Evolutionary conservation across 2,113 vertebrate species (phyloP), one percentile per base, ranked within the genome.

Genomic region (Ursus arctos): DNA sequence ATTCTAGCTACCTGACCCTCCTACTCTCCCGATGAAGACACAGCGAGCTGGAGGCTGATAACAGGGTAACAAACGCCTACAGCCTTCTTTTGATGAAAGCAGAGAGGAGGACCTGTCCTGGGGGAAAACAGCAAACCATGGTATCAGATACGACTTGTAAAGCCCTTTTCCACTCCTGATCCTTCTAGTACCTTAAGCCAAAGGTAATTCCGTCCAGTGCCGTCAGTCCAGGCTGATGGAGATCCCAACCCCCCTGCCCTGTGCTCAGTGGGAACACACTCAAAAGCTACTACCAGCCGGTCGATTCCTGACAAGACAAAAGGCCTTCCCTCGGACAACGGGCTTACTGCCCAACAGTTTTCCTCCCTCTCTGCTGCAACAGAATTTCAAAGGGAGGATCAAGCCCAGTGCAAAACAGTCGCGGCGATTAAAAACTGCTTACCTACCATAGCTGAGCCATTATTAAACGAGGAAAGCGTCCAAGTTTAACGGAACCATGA

Each of bases 21-120:
- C 8, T 16, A 33, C 1, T 33, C 31, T 19, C 65, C 3, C 26
- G 16, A 53, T 0, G 61, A 69, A 49, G 2, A 36, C 0, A 61
- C 31, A 57, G 7, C 15, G 67, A 55, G 6, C 6, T 80, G 16
- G 71, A 33, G 36, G 18, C 36, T 43, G 43, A 43, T 6, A 43
- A 43, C 55, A 69, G 15, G 26, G 28, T 10, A 88, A 84, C n/a
- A 74, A 55, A 28, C 9, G 21, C 22, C 10, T 40, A 7, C 7
- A 9, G 69, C n/a, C 69, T 6, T 5, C 19, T 61, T 76, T 47
- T 43, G 22, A 36, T 0, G 14, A 31, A n/a, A 65, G 36, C n/a
- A 43, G 16, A 49, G 43, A 40, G 2, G 74, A 94, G 81, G 28
- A 26, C 36, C 18, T 19, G 22, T 7, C 26, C 53, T 1, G n/a